phyloP scores from a whole-genome alignment of 2,888 invertebrate genomes.

The Congeria kusceri region DNA sequence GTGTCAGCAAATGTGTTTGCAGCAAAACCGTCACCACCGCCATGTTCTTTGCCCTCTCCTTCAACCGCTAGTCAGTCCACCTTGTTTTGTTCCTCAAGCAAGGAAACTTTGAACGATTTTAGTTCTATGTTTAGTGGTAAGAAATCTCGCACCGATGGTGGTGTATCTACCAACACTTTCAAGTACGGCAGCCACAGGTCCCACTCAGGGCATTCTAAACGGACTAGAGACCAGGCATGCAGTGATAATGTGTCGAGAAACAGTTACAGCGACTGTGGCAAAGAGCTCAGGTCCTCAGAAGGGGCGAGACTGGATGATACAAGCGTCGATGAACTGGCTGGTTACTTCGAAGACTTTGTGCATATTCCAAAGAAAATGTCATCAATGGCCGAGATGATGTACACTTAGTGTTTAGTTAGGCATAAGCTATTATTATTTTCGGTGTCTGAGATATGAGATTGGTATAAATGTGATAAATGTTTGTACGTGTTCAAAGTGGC shows the following conservation, averaged over 20 bases:
- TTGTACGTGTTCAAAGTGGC: no score
- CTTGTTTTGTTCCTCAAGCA: conserved; percentile 53
- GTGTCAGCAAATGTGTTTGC: not conserved
- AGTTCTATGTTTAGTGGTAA: conserved; percentile 11
- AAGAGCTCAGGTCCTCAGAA: conserved; percentile 89
- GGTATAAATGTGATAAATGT: no score
- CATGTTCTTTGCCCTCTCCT: not conserved
- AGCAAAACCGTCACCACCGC: not conserved
- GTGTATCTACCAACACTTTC: conserved; percentile 16
- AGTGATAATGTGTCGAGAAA: conserved; percentile 10
- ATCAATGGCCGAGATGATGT: conserved; percentile 99
- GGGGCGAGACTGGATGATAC: conserved; percentile 92
- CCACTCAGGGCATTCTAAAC: conserved; percentile 15
- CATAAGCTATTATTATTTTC: no score
- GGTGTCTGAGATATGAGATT: no score
- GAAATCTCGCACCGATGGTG: not conserved
- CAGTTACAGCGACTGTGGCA: conserved; percentile 35
- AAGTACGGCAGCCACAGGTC: conserved; percentile 30
- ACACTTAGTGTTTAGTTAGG: conserved; percentile 87
- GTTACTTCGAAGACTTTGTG: conserved; percentile 97
- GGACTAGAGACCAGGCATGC: conserved; percentile 14
- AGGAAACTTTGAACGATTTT: conserved; percentile 16
- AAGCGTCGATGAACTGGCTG: conserved; percentile 96
- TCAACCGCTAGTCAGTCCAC: conserved; percentile 10
- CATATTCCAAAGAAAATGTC: conserved; percentile 99